Evolutionary conservation across 2,113 vertebrate species (phyloP).

Genomic region (Siphamia tubifer): DNA sequence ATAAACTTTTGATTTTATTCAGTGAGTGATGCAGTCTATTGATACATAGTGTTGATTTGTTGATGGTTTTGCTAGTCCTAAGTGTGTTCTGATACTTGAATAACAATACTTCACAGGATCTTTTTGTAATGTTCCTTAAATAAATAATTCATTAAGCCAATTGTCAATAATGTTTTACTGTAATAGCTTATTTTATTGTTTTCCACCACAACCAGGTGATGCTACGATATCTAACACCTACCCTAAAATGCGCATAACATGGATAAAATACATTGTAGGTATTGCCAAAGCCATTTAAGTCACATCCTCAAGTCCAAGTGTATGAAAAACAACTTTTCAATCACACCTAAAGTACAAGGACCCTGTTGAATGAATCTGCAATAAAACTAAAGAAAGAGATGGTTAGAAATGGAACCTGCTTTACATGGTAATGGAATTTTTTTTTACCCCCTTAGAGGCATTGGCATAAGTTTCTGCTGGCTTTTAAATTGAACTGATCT

Average conservation of each 20-base stretch:
- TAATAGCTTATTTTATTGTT: too few species aligned
- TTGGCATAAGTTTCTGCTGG: not conserved
- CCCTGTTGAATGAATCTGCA: conserved; percentile 20
- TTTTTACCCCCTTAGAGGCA: conserved; percentile 32
- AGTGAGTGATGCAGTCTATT: too few species aligned
- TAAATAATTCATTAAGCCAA: too few species aligned
- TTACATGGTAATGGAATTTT: conserved; percentile 56
- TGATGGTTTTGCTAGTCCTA: too few species aligned
- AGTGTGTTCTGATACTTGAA: too few species aligned
- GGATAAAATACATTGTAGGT: not conserved
- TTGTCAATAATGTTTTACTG: too few species aligned
- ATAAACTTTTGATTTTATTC: too few species aligned
- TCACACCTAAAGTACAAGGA: not conserved
- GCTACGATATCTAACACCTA: not conserved
- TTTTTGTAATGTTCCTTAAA: too few species aligned
- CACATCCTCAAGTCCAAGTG: not conserved
- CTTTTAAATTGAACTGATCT: conserved; percentile 22
- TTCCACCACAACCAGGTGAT: not conserved
- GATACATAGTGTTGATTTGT: too few species aligned
- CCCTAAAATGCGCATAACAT: not conserved
- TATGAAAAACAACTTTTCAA: conserved; percentile 20
- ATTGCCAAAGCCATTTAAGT: conserved; percentile 16
- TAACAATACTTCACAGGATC: too few species aligned
- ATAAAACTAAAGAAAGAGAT: conserved; percentile 10
- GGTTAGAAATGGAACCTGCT: conserved; percentile 33